These are phyloP conservation scores for Cirrhinus molitorella DNA, from an alignment of 2,797 vertebrate species.

Conservation along the genomic window DNA sequence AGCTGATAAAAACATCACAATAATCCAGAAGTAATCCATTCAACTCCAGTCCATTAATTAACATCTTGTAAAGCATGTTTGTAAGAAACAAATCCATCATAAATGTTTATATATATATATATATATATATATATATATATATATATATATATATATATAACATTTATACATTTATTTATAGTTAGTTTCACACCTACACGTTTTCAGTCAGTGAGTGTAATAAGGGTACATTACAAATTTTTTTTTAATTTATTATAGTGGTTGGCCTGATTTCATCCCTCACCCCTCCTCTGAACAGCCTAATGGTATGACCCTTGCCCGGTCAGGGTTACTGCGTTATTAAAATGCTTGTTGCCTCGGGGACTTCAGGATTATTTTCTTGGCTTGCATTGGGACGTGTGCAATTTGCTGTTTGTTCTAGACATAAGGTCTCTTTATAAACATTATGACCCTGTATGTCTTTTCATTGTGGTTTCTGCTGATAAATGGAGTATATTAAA, in stretches of 20 bases:
- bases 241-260: conserved; percentile 18
- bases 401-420: conserved; percentile 53
- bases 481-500: conserved; percentile 54
- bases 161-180: not conserved
- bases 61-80: not conserved
- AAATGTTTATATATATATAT: not conserved
- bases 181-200: not conserved
- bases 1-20: not conserved
- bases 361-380: conserved; percentile 37
- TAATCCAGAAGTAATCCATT: not conserved
- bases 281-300: conserved; percentile 22
- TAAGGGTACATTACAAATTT: too few relatives aligned
- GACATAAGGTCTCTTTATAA: conserved; percentile 49
- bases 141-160: too few relatives aligned
- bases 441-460: conserved; percentile 39
- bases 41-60: not conserved
- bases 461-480: conserved; percentile 42
- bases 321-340: conserved; percentile 44
- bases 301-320: conserved; percentile 52
- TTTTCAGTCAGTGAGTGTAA: not conserved
- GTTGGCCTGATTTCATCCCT: conserved; percentile 1
- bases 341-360: conserved; percentile 52
- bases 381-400: conserved; percentile 34
- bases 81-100: not conserved
- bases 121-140: too few relatives aligned